Conservation (phyloP, 2,888 invertebrate species). For the Gibbula magus region DNA sequence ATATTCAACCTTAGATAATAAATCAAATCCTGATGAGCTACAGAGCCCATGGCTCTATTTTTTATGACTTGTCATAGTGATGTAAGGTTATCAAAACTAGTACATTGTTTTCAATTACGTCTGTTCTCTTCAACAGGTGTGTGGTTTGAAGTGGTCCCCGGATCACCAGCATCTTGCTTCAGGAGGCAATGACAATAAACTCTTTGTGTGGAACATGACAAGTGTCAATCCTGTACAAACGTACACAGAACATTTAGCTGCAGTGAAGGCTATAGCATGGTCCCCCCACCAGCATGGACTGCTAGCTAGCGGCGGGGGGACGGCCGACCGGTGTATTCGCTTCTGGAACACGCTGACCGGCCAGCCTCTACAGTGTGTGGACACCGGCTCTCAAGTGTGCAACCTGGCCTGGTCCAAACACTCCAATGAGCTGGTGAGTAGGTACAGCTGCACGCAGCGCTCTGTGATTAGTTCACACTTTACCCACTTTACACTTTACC, state of each 20-base stretch:
- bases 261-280: conserved; percentile 97
- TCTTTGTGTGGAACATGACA: conserved; percentile 90
- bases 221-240: conserved; percentile 87
- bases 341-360: conserved; percentile 99
- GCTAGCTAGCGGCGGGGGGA: conserved; percentile 98
- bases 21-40: no score
- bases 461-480: no score
- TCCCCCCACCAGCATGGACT: conserved; percentile 98
- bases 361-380: conserved; percentile 98
- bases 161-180: conserved; percentile 98
- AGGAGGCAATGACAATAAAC: conserved; percentile 97
- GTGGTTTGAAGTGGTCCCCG: conserved; percentile 98
- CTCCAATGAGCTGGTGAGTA: conserved; percentile 91
- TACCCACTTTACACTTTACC: no score
- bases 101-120: not conserved
- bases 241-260: conserved; percentile 96
- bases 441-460: no score
- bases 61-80: no score
- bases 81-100: no score
- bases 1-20: no score
- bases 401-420: conserved; percentile 99
- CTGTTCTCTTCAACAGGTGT: conserved; percentile 77
- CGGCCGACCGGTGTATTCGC: conserved; percentile 95
- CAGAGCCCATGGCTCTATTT: no score
- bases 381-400: conserved; percentile 98